Evolutionary conservation across 37 sponge, comb jelly and placozoan species (phyloP), one percentile per base, ranked within the genome.

Genomic region (Amphimedon queenslandica): DNA sequence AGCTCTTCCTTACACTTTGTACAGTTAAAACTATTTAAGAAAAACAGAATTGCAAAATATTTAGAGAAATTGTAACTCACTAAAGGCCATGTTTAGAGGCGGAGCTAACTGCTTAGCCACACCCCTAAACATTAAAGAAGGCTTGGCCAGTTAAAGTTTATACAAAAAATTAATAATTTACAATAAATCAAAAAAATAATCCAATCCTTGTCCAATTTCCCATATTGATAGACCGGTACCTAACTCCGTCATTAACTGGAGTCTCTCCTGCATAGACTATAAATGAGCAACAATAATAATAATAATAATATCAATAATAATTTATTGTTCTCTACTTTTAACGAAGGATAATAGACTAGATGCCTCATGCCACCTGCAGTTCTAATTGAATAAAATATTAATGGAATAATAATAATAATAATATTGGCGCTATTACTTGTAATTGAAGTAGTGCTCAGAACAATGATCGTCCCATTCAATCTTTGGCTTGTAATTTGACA

Each of bases 141-240:
- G n/a, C n/a, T n/a, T n/a, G n/a, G n/a, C n/a, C n/a, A n/a, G n/a
- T n/a, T n/a, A n/a, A n/a, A n/a, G n/a, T n/a, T n/a, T n/a, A n/a
- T n/a, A n/a, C n/a, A n/a, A n/a, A n/a, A n/a, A n/a, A n/a, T n/a
- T n/a, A n/a, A 5, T 70, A 13, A 31, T 3, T 61, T 84, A 98
- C 20, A 98, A 75, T 27, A 99, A 69, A 53, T 95, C 96, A 72
- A 79, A 99, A 80, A 99, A 99, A 69, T 95, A 99, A 68, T 99
- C 99, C 42, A 99, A 67, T 63, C 99, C 99, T 80, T 99, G 99
- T 65, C 99, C 99, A 63, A 99, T 80, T 67, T 99, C 99, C 99
- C 99, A 99, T 18, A 99, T 84, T 27, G 94, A 80, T 40, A 99
- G 56, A 16, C 99, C 99, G 39, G 88, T 88, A 42, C 94, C 91